Evolutionary conservation across 2,888 invertebrate species (phyloP).

Genomic region (Malacosoma neustria): DNA sequence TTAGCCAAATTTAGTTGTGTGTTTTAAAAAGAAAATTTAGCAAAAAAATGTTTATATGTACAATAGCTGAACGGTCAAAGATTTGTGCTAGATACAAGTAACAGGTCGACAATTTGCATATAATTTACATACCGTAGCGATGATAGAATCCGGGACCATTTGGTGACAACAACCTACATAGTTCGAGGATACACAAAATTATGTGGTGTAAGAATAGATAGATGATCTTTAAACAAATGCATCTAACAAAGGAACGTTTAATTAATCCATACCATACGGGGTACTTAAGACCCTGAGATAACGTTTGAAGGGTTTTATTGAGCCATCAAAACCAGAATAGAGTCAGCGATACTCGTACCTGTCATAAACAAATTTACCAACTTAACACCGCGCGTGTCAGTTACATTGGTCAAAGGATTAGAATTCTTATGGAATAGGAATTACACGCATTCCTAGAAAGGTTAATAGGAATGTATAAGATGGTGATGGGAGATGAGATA

Average conservation of each 20-base stretch:
- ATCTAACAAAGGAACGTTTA: slow-evolving; percentile 18
- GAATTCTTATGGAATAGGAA: neutral
- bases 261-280: slow-evolving; percentile 19
- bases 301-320: slow-evolving; percentile 38
- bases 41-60: too few species aligned
- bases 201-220: too few species aligned
- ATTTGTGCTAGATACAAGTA: too few species aligned
- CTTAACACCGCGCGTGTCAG: slow-evolving; percentile 4
- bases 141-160: too few species aligned
- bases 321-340: slow-evolving; percentile 50
- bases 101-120: too few species aligned
- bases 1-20: too few species aligned
- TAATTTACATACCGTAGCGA: too few species aligned
- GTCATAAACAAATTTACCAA: slow-evolving; percentile 30
- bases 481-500: neutral
- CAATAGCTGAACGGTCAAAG: too few species aligned
- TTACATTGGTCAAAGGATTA: neutral
- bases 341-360: slow-evolving; percentile 41
- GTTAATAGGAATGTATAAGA: neutral
- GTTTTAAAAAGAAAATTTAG: too few species aligned
- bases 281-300: slow-evolving; percentile 24
- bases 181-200: too few species aligned
- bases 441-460: neutral
- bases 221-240: neutral
- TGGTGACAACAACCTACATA: too few species aligned